Base-by-base conservation (phyloP, 2,888 invertebrate genomes). In the Drosophila stalkeri region DNA sequence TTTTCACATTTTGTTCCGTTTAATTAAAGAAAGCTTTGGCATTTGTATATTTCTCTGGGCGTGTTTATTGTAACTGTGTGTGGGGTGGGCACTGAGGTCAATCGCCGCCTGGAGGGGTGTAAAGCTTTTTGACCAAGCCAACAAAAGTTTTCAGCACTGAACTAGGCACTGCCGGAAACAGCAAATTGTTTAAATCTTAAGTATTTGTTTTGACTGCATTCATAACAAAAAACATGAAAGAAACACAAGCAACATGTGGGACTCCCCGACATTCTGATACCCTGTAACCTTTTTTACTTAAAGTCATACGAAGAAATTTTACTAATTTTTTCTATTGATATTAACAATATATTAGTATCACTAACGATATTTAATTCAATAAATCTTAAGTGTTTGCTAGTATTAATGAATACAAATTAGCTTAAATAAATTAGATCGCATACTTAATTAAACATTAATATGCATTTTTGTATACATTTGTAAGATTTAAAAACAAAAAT, bases 21-120 rank as follows among this genome's bases (percentile, higher is more conserved):
- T 85, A 81, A 86, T 86, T 82, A 75, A 86, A 64, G 77, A 80
- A 79, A 86, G 86, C 86, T 86, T 88, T 86, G 75, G 72, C 72
- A 85, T 78, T 88, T 86, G 80, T 74, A 55, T 41, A 41, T 55
- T 11, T 55, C 55, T 55, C 47, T 5, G 44, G 62, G 60, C 47
- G 61, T 52, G 46, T n/a, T 27, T 20, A 16, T 37, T 37, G n/a
- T 2, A 27, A n/a, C 27, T 27, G 16, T 23, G 37, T 16, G 72
- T 61, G 59, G 56, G 61, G 61, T 49, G 49, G 49, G 33, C 4
- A n/a, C 37, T 68, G 73, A 49, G 87, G 79, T 79, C 75, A 75
- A 65, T 72, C 65, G 72, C 68, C 72, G 62, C 31, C 41, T 14
- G 60, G 65, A 60, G 60, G 68, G 73, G 66, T 83, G 77, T 43